Evolutionary conservation across 2,888 invertebrate species (phyloP).

Genomic region (Leptarthrus brevirostris): DNA sequence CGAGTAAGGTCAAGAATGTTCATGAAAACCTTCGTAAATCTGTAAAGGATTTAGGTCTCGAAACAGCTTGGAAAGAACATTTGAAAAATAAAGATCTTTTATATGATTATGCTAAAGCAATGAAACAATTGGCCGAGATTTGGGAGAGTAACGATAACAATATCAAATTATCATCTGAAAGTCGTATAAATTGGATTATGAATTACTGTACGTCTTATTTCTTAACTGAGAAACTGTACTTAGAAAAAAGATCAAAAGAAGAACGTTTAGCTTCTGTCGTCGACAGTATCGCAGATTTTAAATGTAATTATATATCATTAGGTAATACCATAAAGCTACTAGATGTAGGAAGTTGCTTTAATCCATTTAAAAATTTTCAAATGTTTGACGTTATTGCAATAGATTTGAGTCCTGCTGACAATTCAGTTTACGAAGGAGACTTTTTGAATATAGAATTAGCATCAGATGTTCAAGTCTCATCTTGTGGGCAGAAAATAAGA

Average conservation of each 20-base stretch:
- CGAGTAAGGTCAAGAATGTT: slow-evolving; percentile 77
- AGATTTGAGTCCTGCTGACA: slow-evolving; percentile 80
- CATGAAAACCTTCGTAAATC: slow-evolving; percentile 75
- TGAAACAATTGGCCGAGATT: slow-evolving; percentile 78
- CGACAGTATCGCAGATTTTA: slow-evolving; percentile 60
- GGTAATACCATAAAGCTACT: slow-evolving; percentile 71
- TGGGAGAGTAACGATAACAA: slow-evolving; percentile 73
- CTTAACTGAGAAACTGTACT: slow-evolving; percentile 68
- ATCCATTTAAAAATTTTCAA: slow-evolving; percentile 78
- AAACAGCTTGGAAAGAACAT: slow-evolving; percentile 80
- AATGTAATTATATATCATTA: slow-evolving; percentile 57
- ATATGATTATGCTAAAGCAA: slow-evolving; percentile 76
- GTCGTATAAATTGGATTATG: slow-evolving; percentile 79
- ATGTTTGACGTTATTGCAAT: slow-evolving; percentile 79
- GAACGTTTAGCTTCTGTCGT: slow-evolving; percentile 57
- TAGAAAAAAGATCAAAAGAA: slow-evolving; percentile 70
- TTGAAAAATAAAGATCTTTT: slow-evolving; percentile 72
- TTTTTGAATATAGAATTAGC: slow-evolving; percentile 75
- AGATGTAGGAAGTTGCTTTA: slow-evolving; percentile 96
- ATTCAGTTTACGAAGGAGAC: slow-evolving; percentile 81
- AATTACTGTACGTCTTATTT: slow-evolving; percentile 76
- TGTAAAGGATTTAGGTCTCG: slow-evolving; percentile 71
- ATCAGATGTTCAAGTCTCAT: slow-evolving; percentile 53
- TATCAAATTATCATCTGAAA: slow-evolving; percentile 58
- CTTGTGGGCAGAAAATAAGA: slow-evolving; percentile 64